phyloP scores from a whole-genome alignment of 2,113 vertebrate genomes.

The pig (Sus scrofa) region DNA sequence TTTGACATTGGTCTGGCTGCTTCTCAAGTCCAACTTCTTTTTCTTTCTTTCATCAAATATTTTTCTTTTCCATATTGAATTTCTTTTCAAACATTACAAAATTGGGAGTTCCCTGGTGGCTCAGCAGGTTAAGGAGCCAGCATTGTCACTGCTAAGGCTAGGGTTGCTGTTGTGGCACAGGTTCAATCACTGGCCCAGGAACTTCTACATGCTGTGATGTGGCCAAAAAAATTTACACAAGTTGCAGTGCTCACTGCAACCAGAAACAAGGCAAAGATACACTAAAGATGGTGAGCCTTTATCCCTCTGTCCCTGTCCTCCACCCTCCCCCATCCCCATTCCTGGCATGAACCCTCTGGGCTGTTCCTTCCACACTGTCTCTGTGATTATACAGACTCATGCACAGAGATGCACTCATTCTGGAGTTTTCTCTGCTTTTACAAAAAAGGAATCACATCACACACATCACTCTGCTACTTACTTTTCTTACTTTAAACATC shows the following conservation, averaged over 20 bases:
- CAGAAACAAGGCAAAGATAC: neutral
- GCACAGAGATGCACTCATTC: neutral
- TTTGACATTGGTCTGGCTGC: neutral
- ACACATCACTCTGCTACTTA: neutral
- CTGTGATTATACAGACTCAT: neutral
- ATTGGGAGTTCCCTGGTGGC: neutral
- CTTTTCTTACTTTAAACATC: neutral
- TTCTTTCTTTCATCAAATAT: neutral
- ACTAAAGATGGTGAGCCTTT: neutral
- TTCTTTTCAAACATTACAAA: neutral
- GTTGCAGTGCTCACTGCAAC: neutral
- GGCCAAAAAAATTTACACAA: neutral
- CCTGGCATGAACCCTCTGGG: neutral
- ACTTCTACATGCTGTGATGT: too few species aligned
- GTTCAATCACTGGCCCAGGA: too few species aligned
- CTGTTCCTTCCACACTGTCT: neutral
- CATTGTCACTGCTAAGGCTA: too few species aligned
- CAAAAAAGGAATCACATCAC: neutral
- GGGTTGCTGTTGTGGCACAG: too few species aligned
- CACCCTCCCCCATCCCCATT: too few species aligned
- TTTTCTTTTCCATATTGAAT: slow-evolving; percentile 11
- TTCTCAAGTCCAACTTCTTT: neutral
- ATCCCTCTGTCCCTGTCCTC: rapidly evolving
- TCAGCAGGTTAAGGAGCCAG: too few species aligned
- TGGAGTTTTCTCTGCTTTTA: neutral